These are phyloP conservation scores for Formicarius rufipectus DNA, from an alignment of 2,113 vertebrate genomes.

Conservation along the genomic window DNA sequence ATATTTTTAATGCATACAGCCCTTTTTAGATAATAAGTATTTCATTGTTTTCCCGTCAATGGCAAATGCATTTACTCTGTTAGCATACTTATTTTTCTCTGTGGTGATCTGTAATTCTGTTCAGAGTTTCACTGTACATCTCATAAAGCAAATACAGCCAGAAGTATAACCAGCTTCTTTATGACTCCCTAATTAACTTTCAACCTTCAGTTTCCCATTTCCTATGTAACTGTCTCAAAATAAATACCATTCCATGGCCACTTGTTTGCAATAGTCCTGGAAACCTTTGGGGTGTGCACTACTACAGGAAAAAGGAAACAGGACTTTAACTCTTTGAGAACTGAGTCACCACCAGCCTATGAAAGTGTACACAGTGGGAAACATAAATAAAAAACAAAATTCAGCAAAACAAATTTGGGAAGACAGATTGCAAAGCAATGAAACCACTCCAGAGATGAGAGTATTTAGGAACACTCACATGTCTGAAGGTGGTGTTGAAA, in stretches of 20 bases:
- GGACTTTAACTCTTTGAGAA: background rate
- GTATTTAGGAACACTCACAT: background rate
- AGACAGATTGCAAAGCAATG: background rate
- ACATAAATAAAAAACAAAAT: background rate
- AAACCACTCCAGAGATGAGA: background rate
- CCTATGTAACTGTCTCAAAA: background rate
- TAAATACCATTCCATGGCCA: background rate
- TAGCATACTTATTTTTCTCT: background rate
- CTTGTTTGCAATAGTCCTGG: background rate
- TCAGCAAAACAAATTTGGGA: background rate
- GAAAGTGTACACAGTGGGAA: background rate
- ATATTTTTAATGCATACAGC: background rate
- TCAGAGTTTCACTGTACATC: background rate
- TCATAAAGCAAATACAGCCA: background rate
- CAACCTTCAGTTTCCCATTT: slow-evolving; percentile 38
- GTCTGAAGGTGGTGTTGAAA: background rate
- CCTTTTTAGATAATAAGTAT: background rate
- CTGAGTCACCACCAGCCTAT: background rate
- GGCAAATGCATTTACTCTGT: background rate
- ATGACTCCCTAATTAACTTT: slow-evolving; percentile 20
- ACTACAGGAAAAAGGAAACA: background rate
- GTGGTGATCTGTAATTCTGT: background rate
- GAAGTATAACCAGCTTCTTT: background rate
- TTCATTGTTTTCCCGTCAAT: background rate
- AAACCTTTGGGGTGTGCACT: background rate